Conservation (phyloP, 2,113 vertebrate genomes). For the Cervus canadensis region DNA sequence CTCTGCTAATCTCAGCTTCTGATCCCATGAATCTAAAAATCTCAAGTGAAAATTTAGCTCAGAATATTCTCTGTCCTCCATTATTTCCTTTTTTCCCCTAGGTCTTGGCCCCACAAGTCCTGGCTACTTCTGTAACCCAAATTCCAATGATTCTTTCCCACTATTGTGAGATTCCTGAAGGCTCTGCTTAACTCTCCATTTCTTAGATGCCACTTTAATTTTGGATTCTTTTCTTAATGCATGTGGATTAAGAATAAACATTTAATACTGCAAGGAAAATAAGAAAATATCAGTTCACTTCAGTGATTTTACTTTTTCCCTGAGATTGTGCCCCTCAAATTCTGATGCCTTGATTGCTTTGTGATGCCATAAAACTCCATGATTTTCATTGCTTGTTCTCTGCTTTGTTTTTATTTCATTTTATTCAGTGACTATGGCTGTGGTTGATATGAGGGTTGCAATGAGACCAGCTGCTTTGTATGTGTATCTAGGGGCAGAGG, state of each 20-base stretch:
- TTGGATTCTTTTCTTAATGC: neutral
- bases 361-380: neutral
- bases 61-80: neutral
- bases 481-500: neutral
- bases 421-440: neutral
- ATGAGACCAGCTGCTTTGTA: neutral
- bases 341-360: neutral
- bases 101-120: neutral
- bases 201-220: neutral
- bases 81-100: too few species aligned
- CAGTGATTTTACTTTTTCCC: neutral
- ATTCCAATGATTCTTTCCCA: neutral
- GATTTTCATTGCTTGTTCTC: neutral
- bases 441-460: neutral
- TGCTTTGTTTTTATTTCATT: neutral
- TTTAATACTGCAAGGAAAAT: neutral
- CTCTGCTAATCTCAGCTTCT: neutral
- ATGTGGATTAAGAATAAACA: neutral
- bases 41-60: neutral
- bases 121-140: neutral
- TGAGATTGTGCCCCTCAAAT: neutral
- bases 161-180: neutral
- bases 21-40: neutral
- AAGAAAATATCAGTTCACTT: neutral
- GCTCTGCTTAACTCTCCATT: neutral